Conservation (phyloP, 2,113 vertebrate genomes). For the Phalacrocorax pelagicus region DNA sequence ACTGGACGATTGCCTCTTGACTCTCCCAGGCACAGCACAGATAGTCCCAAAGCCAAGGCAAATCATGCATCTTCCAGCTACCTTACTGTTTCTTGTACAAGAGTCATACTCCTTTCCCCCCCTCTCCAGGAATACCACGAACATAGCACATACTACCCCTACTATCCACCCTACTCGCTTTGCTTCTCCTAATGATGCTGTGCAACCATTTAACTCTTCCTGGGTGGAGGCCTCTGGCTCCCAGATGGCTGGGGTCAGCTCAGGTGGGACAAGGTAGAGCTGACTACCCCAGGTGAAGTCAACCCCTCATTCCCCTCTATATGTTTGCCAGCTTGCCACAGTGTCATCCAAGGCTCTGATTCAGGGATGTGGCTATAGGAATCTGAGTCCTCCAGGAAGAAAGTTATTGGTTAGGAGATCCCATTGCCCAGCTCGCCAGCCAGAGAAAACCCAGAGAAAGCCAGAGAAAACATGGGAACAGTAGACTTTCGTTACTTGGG, state of each 20-base stretch:
- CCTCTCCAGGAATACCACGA: accelerated
- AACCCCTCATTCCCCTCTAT: not conserved
- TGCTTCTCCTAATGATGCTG: not conserved
- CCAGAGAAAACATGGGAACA: not conserved
- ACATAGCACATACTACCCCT: accelerated
- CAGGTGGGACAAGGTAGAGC: not conserved
- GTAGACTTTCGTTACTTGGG: not conserved
- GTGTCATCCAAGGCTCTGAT: not conserved
- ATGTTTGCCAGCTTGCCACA: not conserved
- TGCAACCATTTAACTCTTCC: not conserved
- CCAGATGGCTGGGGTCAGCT: not conserved
- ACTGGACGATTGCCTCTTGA: not conserved
- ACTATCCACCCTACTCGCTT: accelerated
- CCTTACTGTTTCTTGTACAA: not conserved
- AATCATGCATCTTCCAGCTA: not conserved
- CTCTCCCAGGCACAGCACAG: not conserved
- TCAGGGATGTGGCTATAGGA: not conserved
- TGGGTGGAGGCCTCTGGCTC: not conserved
- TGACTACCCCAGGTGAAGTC: not conserved
- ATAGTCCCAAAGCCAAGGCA: not conserved
- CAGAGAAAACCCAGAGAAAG: not conserved
- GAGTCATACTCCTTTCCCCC: not conserved
- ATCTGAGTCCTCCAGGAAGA: not conserved
- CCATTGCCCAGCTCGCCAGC: not conserved
- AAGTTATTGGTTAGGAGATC: not conserved